phyloP scores from a whole-genome alignment of 2,888 invertebrate species.

The Gnatocerus cornutus region DNA sequence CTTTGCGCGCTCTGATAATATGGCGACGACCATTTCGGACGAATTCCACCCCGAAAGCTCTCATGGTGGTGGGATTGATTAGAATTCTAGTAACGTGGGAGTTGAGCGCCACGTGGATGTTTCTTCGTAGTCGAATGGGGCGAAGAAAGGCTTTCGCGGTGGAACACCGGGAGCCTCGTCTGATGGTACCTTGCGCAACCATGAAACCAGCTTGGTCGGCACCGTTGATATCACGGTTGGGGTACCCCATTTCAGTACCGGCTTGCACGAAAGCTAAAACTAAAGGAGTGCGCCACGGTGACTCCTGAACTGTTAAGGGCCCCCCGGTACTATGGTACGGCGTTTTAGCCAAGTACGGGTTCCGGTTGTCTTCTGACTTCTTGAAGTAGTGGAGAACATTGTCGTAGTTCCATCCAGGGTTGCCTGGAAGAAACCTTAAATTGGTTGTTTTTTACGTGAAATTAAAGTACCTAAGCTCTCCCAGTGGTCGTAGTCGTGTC shows the following conservation, averaged over 20 bases:
- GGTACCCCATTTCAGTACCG: constrained; percentile 87
- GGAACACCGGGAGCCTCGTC: constrained; percentile 86
- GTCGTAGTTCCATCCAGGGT: constrained; percentile 91
- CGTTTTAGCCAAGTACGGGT: constrained; percentile 83
- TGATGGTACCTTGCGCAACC: constrained; percentile 84
- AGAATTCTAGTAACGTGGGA: constrained; percentile 84
- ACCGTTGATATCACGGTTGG: constrained; percentile 88
- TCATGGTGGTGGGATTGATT: constrained; percentile 83
- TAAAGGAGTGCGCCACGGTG: constrained; percentile 88
- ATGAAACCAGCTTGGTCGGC: constrained; percentile 87
- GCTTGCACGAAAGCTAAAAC: constrained; percentile 89
- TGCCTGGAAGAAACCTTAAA: constrained; percentile 73
- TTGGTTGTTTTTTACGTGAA: too few relatives aligned
- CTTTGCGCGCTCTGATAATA: constrained; percentile 83
- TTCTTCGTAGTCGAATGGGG: constrained; percentile 83
- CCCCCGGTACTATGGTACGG: constrained; percentile 84
- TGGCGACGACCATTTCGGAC: constrained; percentile 81
- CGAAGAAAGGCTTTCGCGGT: constrained; percentile 91
- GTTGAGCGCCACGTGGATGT: constrained; percentile 87
- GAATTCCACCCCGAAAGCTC: constrained; percentile 88
- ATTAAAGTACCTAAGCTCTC: constrained; percentile 74
- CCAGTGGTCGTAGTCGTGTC: constrained; percentile 92
- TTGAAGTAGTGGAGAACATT: constrained; percentile 91
- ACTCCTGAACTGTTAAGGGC: constrained; percentile 83
- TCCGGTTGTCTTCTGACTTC: constrained; percentile 91